Base-by-base conservation (phyloP, 1,140 invertebrate species). In the Protaetia brevitarsis region DNA sequence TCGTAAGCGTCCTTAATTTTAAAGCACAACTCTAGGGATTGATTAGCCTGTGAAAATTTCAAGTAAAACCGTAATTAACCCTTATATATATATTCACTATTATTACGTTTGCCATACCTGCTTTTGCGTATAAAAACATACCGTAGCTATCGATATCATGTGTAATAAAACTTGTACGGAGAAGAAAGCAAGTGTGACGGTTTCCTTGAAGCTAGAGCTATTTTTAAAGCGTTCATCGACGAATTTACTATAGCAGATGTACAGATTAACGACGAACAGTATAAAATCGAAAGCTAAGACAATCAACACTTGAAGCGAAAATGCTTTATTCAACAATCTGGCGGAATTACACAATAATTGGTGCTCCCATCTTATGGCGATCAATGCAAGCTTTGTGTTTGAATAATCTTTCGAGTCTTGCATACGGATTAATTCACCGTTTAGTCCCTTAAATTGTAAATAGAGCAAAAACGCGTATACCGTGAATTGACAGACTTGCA, bases 1-100 rank as follows among this genome's bases (percentile, higher is more conserved):
- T 59, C 57, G 26, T 59, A 59, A n/a, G 23, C 13, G n/a, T 13
- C 29, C 27, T 34, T 34, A n/a, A 28, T 29, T 59, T 59, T 31
- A 3, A 59, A 29, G 19, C 26, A 59, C 11, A 59, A 29, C 5
- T 28, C 27, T n/a, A 59, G 10, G 6, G 57, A 59, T 3, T 11
- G 27, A 2, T 4, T 3, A 16, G 51, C 51, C 51, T 56, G 26
- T n/a, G n/a, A 56, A 56, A 56, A 5, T 16, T 27, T 23, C 11
- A 19, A 2, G 6, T 10, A 19, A 6, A 56, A 13, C 16, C n/a
- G n/a, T n/a, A n/a, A n/a, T n/a, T n/a, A n/a, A n/a, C n/a, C n/a
- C n/a, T n/a, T n/a, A n/a, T n/a, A n/a, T n/a, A n/a, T n/a, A n/a
- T n/a, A n/a, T n/a, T n/a, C n/a, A n/a, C n/a, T n/a, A n/a, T n/a